phyloP scores from a whole-genome alignment of 2,113 vertebrate species.

The Microcebus ravelobensis region DNA sequence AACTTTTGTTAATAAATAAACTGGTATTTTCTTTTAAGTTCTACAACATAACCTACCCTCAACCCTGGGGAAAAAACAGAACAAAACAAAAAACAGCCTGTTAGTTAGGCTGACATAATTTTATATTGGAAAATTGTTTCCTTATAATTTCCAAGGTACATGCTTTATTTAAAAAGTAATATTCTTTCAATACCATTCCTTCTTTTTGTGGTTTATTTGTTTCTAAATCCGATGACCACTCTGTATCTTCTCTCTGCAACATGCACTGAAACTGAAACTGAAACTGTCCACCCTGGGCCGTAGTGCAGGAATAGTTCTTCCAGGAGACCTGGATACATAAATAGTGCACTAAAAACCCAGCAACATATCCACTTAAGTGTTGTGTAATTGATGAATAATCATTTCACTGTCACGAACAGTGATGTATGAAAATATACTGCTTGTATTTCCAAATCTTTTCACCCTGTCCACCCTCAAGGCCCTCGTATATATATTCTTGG shows the following conservation, averaged over 20 bases:
- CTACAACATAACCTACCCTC: background rate
- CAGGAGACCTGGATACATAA: background rate
- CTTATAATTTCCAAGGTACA: background rate
- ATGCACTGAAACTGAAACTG: background rate
- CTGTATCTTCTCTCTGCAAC: background rate
- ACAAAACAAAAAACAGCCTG: background rate
- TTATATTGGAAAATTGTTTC: constrained; percentile 21
- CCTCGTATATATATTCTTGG: background rate
- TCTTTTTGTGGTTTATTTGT: background rate
- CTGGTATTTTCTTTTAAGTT: background rate
- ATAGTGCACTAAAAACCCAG: background rate
- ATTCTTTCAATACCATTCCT: background rate
- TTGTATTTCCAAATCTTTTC: constrained; percentile 39
- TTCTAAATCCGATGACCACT: background rate
- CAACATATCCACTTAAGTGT: background rate
- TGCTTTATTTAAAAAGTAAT: background rate
- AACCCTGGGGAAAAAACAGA: background rate
- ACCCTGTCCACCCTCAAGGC: background rate
- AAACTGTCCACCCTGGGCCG: background rate
- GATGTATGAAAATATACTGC: constrained; percentile 55
- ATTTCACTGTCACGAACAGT: constrained; percentile 5
- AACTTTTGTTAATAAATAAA: background rate
- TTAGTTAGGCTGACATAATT: constrained; percentile 4
- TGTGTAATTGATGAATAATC: constrained; percentile 41
- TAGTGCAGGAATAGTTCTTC: background rate